Evolutionary conservation across 2,113 vertebrate genomes (phyloP).

Genomic region (Columba livia): DNA sequence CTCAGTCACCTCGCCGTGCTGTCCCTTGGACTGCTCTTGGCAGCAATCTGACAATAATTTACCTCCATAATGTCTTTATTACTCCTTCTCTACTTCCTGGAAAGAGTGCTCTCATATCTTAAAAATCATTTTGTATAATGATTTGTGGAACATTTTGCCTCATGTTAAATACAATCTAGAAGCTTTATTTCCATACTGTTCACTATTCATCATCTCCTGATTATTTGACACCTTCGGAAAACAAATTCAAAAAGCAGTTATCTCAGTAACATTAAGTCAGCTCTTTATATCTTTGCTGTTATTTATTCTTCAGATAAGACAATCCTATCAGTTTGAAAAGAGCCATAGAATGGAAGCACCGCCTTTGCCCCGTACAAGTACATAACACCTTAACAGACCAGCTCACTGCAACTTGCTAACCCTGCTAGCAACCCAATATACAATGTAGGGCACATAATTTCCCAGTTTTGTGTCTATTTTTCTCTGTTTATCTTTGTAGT

Average conservation of each 20-base stretch:
- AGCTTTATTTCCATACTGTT: neutral
- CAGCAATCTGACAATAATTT: neutral
- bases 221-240: neutral
- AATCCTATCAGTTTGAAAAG: neutral
- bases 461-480: neutral
- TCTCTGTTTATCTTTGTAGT: neutral
- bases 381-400: neutral
- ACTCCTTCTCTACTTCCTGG: neutral
- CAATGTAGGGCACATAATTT: neutral
- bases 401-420: neutral
- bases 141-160: neutral
- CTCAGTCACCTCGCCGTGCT: rapidly evolving
- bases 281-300: neutral
- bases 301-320: neutral
- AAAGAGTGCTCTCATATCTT: neutral
- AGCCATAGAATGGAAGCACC: neutral
- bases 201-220: neutral
- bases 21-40: neutral
- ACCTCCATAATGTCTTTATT: neutral
- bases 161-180: neutral
- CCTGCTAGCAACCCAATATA: neutral
- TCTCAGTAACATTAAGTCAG: neutral
- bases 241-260: neutral
- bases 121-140: neutral
- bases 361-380: neutral